Evolutionary conservation across 1,140 invertebrate species (phyloP).

Genomic region (Drosophila carrolli): DNA sequence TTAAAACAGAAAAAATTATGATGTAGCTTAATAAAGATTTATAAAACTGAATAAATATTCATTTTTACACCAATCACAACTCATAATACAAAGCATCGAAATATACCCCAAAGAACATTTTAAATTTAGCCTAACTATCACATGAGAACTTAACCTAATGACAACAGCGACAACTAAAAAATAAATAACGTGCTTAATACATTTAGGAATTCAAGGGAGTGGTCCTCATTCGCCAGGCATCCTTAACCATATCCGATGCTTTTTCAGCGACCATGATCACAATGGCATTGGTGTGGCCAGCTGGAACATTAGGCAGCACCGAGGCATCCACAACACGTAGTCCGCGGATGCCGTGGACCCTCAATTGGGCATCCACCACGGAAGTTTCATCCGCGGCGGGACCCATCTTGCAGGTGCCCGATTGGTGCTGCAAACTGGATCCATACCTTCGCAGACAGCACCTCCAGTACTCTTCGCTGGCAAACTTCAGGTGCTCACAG

Average conservation of each 20-base stretch:
- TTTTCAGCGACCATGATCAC: conserved; percentile 89
- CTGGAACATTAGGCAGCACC: conserved; percentile 88
- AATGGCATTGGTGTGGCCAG: conserved; percentile 87
- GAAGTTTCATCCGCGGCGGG: conserved; percentile 87
- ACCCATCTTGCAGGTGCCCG: conserved; percentile 92
- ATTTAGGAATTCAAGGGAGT: conserved; percentile 8
- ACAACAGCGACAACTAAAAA: conserved; percentile 35
- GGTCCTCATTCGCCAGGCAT: conserved; percentile 85
- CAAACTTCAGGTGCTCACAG: conserved; percentile 87
- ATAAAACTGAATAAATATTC: conserved; percentile 9
- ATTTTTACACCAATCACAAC: conserved; percentile 6
- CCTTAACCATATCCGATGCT: conserved; percentile 87
- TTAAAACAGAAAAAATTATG: background rate
- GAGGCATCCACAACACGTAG: conserved; percentile 91
- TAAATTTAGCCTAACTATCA: conserved; percentile 45
- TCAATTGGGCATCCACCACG: conserved; percentile 91
- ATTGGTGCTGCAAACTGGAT: conserved; percentile 91
- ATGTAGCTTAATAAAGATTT: too few relatives aligned
- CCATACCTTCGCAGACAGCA: conserved; percentile 89
- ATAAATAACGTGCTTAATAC: conserved; percentile 53
- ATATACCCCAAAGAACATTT: background rate
- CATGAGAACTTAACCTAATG: conserved; percentile 43
- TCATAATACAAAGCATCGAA: background rate
- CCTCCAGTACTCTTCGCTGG: conserved; percentile 90
- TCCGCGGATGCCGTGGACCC: conserved; percentile 88